A percentile compares a stretch with the other conserved stretches of the same genome.
Conservation (phyloP, 2,888 invertebrate species). For the Lobophora halterata region DNA sequence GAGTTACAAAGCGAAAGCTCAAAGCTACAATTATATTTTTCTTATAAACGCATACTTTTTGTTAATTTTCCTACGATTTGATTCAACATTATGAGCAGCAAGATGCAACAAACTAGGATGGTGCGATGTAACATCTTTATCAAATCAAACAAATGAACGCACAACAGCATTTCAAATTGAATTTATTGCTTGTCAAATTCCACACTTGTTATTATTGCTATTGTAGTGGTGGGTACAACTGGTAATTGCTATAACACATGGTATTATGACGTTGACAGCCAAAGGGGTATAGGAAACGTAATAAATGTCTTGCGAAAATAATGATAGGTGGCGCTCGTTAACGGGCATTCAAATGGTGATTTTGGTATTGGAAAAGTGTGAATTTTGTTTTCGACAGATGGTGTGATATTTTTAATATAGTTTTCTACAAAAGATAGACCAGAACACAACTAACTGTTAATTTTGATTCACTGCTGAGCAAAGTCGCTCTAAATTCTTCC, state of each 20-base stretch:
- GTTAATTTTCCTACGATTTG: too few species aligned
- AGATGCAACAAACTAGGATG: too few species aligned
- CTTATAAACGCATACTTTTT: too few species aligned
- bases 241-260: slow-evolving; percentile 76
- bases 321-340: slow-evolving; percentile 46
- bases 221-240: slow-evolving; percentile 53
- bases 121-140: slow-evolving; percentile 46
- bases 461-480: too few species aligned
- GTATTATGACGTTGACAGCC: slow-evolving; percentile 44
- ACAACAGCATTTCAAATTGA: slow-evolving; percentile 63
- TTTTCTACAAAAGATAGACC: not conserved
- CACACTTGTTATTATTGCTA: slow-evolving; percentile 63
- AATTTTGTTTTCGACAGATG: slow-evolving; percentile 25
- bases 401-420: slow-evolving; percentile 10
- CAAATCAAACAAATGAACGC: slow-evolving; percentile 55
- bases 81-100: too few species aligned
- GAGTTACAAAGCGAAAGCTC: too few species aligned
- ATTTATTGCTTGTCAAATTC: slow-evolving; percentile 76
- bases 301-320: slow-evolving; percentile 44
- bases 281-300: slow-evolving; percentile 60
- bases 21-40: too few species aligned
- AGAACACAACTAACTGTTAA: too few species aligned
- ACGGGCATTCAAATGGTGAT: slow-evolving; percentile 40
- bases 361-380: slow-evolving; percentile 31
- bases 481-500: too few species aligned